Percentiles rank a stretch among this genome's conserved stretches.
These are phyloP conservation scores for Blennius ocellaris DNA, from an alignment of 2,113 vertebrate species.

Conservation along the genomic window DNA sequence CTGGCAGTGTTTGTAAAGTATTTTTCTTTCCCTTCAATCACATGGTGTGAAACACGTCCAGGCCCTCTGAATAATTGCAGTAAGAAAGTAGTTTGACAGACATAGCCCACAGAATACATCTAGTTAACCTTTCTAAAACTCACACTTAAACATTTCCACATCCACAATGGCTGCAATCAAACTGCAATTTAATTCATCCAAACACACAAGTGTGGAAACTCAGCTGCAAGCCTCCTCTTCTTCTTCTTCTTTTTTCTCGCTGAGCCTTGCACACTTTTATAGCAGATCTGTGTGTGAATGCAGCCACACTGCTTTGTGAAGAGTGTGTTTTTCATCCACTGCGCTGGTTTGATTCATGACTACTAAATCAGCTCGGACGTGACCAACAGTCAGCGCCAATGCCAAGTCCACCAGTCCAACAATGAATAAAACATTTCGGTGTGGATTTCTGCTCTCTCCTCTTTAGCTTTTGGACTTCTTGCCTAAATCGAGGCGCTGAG, in stretches of 20 bases:
- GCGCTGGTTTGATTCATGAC: background rate
- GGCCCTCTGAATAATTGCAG: background rate
- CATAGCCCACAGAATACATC: background rate
- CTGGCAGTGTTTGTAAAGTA: too few relatives aligned
- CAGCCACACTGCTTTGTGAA: too few relatives aligned
- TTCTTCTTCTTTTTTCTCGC: background rate
- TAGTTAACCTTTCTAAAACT: background rate
- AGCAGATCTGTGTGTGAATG: background rate
- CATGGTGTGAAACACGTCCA: background rate
- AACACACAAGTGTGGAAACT: background rate
- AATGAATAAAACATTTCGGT: background rate
- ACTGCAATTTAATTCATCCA: background rate
- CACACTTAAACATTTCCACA: background rate
- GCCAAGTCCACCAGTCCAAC: background rate
- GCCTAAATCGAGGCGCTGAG: slow-evolving; percentile 3
- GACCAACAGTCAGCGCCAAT: background rate
- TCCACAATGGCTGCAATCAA: background rate
- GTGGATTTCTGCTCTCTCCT: background rate
- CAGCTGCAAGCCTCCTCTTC: background rate
- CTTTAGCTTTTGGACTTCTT: background rate
- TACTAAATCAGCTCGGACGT: background rate
- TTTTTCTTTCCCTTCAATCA: background rate
- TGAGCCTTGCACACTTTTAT: background rate
- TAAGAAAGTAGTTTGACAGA: background rate
- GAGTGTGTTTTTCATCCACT: background rate